Evolutionary conservation across 53 echinoderm and acorn worm species (phyloP).

Genomic region (Patiria pectinifera): DNA sequence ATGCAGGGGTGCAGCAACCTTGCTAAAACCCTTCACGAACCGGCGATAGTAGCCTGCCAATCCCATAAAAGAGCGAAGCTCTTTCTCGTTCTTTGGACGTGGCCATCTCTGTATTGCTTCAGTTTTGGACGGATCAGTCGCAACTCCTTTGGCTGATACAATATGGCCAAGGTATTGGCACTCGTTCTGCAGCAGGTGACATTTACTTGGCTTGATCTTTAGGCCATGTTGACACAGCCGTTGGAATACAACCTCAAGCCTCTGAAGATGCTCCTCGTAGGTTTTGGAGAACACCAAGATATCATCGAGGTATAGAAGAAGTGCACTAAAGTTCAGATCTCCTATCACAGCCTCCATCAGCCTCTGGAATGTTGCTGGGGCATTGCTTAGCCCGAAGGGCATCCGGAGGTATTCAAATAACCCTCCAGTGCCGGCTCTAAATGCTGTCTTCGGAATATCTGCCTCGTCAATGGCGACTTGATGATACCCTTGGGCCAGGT

Average conservation of each 20-base stretch:
- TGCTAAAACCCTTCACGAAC: conserved; percentile 39
- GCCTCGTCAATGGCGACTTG: conserved; percentile 71
- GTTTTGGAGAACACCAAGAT: conserved; percentile 24
- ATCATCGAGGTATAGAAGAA: background rate
- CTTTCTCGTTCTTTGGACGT: background rate
- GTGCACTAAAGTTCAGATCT: conserved; percentile 35
- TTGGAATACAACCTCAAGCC: conserved; percentile 20
- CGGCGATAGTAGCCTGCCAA: conserved; percentile 51
- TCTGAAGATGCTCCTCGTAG: conserved; percentile 5
- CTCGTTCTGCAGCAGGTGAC: background rate
- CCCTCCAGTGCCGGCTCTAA: conserved; percentile 69
- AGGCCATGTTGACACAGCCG: background rate
- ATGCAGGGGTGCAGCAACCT: conserved; percentile 32
- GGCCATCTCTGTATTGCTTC: too few species aligned
- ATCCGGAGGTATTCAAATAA: background rate
- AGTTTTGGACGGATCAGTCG: background rate
- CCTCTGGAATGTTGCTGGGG: background rate
- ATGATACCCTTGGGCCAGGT: conserved; percentile 79
- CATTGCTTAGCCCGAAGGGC: conserved; percentile 35
- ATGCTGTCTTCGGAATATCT: conserved; percentile 78
- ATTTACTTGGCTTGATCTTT: background rate
- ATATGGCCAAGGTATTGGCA: conserved; percentile 34
- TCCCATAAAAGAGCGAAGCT: conserved; percentile 46
- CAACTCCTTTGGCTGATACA: conserved; percentile 8
- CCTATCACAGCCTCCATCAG: conserved; percentile 45